Percentiles rank a stretch among this genome's conserved stretches.
phyloP scores from a whole-genome alignment of 2,888 invertebrate species.

The Galerucella calmariensis region DNA sequence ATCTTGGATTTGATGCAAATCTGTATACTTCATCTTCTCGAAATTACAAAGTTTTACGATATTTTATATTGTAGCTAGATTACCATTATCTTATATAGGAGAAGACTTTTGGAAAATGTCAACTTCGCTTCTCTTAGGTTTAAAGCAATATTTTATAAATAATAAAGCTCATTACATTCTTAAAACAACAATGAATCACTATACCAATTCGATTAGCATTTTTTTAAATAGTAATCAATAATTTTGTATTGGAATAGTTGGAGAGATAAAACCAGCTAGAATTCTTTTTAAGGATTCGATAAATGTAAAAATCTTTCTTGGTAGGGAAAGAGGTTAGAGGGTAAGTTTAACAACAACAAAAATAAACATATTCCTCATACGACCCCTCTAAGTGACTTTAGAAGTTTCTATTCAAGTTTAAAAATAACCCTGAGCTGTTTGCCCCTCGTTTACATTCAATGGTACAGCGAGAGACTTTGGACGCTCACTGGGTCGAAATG shows the following conservation, averaged over 20 bases:
- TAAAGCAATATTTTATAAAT: too few relatives aligned
- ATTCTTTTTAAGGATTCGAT: background rate
- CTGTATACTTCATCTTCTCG: too few relatives aligned
- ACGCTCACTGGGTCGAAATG: conserved; percentile 14
- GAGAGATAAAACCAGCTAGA: background rate
- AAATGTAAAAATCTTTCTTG: background rate
- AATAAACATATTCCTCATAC: conserved; percentile 5
- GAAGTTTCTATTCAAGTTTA: conserved; percentile 20
- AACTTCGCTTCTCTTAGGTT: too few relatives aligned
- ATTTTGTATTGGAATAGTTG: background rate
- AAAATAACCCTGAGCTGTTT: conserved; percentile 26
- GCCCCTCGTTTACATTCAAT: conserved; percentile 29
- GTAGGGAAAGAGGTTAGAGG: background rate
- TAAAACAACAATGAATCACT: too few relatives aligned
- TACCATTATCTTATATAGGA: too few relatives aligned
- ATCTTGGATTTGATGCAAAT: too few relatives aligned
- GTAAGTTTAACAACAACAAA: background rate
- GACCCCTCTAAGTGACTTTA: conserved; percentile 4
- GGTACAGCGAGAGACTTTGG: background rate
- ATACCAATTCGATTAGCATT: background rate
- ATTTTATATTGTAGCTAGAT: too few relatives aligned
- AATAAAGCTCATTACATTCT: too few relatives aligned
- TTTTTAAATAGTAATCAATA: background rate
- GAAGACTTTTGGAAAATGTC: too few relatives aligned
- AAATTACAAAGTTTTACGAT: too few relatives aligned